Evolutionary conservation across 2,797 vertebrate genomes (phyloP), one percentile per base, ranked within the genome.

Genomic region (Centropyge bicolor): DNA sequence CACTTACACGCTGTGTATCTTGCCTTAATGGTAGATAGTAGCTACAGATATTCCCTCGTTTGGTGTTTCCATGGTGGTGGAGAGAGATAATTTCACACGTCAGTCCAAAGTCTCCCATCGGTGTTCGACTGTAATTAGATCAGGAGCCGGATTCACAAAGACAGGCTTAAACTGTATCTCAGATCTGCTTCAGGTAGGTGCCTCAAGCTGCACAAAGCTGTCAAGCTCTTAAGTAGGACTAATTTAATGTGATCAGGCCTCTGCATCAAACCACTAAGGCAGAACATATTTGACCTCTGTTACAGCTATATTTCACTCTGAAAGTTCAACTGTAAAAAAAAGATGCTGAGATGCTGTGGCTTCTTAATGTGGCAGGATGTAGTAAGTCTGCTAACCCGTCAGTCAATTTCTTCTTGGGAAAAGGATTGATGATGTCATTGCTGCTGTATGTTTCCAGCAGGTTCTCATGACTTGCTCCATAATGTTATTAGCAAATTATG

Each of bases 351-450:
- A 48, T 19, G 11, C 11, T 13, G 45, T 22, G 17, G 62, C 22
- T 17, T 2, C 31, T 27, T 31, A 31, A 31, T 31, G 27, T n/a
- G n/a, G n/a, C n/a, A n/a, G n/a, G n/a, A n/a, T n/a, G n/a, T n/a
- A n/a, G n/a, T n/a, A n/a, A n/a, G n/a, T 51, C 64, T 76, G 36
- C 36, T 38, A 11, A 59, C 17, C 41, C 10, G 6, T 73, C 36
- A 31, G 8, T 45, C 48, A 36, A 0, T 38, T 64, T 24, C 27
- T 45, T 40, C 6, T 74, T 2, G 17, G n/a, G 1, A 24, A 45
- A 12, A n/a, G 3, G 27, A 2, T 27, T 36, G 11, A 11, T 20
- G 0, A 10, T 36, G 20, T 56, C 13, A 43, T 55, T 67, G 31
- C 43, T 19, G 14, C 31, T 51, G 63, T 16, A 6, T 22, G 16